phyloP scores from a whole-genome alignment of 1,140 invertebrate genomes.

The Micrasema minimum region DNA sequence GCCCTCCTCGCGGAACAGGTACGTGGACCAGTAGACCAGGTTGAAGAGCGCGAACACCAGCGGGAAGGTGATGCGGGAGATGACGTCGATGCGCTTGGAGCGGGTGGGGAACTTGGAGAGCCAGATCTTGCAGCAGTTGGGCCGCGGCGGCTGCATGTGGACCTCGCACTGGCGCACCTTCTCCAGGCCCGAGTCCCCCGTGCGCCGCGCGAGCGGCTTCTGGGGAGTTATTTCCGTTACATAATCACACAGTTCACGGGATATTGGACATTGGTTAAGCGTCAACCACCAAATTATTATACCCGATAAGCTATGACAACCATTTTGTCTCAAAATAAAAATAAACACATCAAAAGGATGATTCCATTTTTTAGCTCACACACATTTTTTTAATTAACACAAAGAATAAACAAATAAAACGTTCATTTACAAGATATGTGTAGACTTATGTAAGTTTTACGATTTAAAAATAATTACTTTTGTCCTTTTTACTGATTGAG shows the following conservation, averaged over 20 bases:
- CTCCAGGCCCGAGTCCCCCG: slow-evolving; percentile 79
- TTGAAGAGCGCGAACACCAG: slow-evolving; percentile 96
- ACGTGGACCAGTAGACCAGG: slow-evolving; percentile 94
- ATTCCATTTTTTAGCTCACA: too few species aligned
- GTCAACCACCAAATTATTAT: too few species aligned
- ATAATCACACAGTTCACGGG: slow-evolving; percentile 18
- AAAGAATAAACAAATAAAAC: too few species aligned
- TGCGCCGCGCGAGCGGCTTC: slow-evolving; percentile 88
- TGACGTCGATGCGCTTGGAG: slow-evolving; percentile 95
- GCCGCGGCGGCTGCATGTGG: slow-evolving; percentile 73
- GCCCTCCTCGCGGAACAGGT: slow-evolving; percentile 84
- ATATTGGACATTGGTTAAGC: too few species aligned
- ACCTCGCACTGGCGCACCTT: slow-evolving; percentile 89
- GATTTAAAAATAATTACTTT: too few species aligned
- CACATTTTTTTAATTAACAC: too few species aligned
- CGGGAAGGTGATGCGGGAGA: slow-evolving; percentile 93
- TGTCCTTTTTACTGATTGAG: too few species aligned
- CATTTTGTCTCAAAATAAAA: too few species aligned
- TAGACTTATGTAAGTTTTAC: too few species aligned
- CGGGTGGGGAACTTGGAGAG: slow-evolving; percentile 85
- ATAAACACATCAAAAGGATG: too few species aligned
- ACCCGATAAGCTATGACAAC: too few species aligned
- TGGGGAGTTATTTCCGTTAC: slow-evolving; percentile 60
- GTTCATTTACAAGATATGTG: too few species aligned
- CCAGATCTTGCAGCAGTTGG: slow-evolving; percentile 91